These are phyloP conservation scores for Synanthedon formicaeformis DNA, from an alignment of 2,888 invertebrate genomes.

Conservation along the genomic window DNA sequence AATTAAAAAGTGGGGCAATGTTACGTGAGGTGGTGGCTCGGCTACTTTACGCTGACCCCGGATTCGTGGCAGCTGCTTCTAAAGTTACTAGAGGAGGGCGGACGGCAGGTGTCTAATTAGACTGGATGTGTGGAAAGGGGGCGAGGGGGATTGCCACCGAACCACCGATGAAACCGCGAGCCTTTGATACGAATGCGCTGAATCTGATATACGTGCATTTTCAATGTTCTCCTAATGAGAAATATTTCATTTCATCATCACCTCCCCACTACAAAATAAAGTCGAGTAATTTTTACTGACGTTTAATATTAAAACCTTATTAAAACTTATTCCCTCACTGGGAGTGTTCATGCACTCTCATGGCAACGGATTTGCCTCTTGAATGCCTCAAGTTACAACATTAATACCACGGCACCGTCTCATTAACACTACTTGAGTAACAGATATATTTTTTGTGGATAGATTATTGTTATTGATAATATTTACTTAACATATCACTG, in stretches of 20 bases:
- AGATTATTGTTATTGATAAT: no score
- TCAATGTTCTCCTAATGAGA: no score
- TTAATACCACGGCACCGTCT: no score
- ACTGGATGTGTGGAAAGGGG: conserved; percentile 12
- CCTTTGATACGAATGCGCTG: conserved; percentile 31
- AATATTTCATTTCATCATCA: no score
- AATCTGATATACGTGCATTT: conserved; percentile 21
- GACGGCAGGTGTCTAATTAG: conserved; percentile 1
- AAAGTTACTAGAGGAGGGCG: background rate
- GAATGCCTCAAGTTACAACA: no score
- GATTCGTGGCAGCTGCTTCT: background rate
- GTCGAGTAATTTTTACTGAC: background rate
- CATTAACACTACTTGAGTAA: no score
- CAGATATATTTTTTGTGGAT: no score
- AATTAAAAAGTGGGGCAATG: conserved; percentile 58
- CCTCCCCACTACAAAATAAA: no score
- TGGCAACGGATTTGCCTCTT: no score
- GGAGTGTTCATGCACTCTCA: background rate
- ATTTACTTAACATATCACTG: no score
- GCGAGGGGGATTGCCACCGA: conserved; percentile 18
- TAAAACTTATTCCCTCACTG: background rate
- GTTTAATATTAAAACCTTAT: background rate
- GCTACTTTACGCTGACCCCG: conserved; percentile 20
- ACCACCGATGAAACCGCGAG: conserved; percentile 34
- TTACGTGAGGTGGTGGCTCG: conserved; percentile 11